A percentile compares a stretch with the other conserved stretches of the same genome.
Evolutionary conservation across 2,113 vertebrate genomes (phyloP).

Genomic region (Beaufortia kweichowensis): DNA sequence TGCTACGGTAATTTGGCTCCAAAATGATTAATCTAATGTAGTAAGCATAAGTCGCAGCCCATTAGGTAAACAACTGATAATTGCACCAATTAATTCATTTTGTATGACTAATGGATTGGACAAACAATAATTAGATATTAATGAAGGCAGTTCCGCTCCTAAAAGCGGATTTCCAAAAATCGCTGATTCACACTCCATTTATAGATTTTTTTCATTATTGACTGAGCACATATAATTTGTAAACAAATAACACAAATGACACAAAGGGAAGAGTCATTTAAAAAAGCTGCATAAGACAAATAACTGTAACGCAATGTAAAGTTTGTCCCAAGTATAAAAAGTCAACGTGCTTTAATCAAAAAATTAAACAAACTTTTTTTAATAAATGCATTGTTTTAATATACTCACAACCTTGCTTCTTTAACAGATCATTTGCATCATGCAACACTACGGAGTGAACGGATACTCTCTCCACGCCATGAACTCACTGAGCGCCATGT

Average conservation of each 20-base stretch:
- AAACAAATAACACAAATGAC: not conserved
- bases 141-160: slow-evolving; percentile 81
- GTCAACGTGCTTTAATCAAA: too few species aligned
- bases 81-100: slow-evolving; percentile 96
- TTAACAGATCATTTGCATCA: slow-evolving; percentile 61
- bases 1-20: slow-evolving; percentile 71
- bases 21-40: slow-evolving; percentile 78
- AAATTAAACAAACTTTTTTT: too few species aligned
- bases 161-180: slow-evolving; percentile 38
- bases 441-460: slow-evolving; percentile 99
- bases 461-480: slow-evolving; percentile 96
- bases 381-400: not conserved
- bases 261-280: not conserved
- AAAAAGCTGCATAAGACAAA: too few species aligned
- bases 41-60: slow-evolving; percentile 78
- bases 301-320: not conserved
- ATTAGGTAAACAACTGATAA: slow-evolving; percentile 90
- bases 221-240: not conserved
- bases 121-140: slow-evolving; percentile 97
- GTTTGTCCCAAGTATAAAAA: not conserved
- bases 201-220: not conserved
- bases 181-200: not conserved
- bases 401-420: not conserved
- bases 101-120: slow-evolving; percentile 97
- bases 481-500: slow-evolving; percentile 98